Evolutionary conservation across 2,797 vertebrate species (phyloP).

Genomic region (Selene dorsalis): DNA sequence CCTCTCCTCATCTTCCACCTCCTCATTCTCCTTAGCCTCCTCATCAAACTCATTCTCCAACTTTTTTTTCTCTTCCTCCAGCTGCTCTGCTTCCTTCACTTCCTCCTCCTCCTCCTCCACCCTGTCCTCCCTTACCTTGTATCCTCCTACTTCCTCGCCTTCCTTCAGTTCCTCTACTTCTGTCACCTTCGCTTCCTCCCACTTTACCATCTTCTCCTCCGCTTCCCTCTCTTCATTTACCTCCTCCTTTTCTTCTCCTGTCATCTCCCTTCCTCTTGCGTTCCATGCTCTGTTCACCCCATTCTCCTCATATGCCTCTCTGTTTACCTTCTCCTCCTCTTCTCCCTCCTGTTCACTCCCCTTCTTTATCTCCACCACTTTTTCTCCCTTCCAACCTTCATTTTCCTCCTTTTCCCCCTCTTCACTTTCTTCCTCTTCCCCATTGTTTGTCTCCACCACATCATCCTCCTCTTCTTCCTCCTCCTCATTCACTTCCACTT

Average conservation of each 20-base stretch:
- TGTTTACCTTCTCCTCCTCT: not conserved
- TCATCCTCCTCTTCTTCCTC: not conserved
- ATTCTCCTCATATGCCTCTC: not conserved
- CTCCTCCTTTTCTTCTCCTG: too few relatives aligned
- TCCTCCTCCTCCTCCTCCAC: not conserved
- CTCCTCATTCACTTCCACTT: not conserved
- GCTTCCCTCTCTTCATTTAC: too few relatives aligned
- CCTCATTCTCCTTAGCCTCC: not conserved
- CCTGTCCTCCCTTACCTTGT: not conserved
- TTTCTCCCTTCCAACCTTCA: not conserved
- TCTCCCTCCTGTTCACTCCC: not conserved
- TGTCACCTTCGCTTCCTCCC: not conserved
- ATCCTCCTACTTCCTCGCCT: not conserved
- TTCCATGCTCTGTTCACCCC: not conserved
- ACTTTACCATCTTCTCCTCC: not conserved
- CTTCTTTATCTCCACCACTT: not conserved
- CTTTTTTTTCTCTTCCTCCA: not conserved
- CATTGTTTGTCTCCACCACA: fast-evolving
- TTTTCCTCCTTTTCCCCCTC: not conserved
- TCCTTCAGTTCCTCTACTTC: not conserved
- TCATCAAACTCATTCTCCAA: not conserved
- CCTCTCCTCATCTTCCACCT: not conserved
- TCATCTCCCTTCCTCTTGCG: not conserved
- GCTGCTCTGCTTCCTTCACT: not conserved
- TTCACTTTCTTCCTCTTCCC: conserved; percentile 4